Base-by-base conservation (phyloP, 2,113 vertebrate species). In the Gallinago media region DNA sequence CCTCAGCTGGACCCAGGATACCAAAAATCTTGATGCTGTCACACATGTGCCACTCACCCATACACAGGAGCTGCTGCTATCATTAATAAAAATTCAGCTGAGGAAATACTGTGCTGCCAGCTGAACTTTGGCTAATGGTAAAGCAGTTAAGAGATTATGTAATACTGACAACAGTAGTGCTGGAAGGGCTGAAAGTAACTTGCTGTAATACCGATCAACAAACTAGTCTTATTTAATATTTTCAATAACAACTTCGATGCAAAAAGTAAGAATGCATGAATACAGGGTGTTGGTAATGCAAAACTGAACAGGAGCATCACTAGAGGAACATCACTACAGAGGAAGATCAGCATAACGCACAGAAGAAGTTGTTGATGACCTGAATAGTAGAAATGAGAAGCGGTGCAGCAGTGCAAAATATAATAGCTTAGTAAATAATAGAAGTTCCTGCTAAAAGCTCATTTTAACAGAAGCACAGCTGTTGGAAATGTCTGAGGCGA, bases 311-410 rank as follows among this genome's bases (percentile, higher is more conserved):
- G 46, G 21, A 79, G 12, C 40, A 73, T 46, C 21, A 3, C 18
- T 79, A 62, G 54, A 85, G 34, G 50, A 82, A 47, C 26, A 4
- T 20, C 0, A 1, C 36, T 38, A 9, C 23, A 62, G 54, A 85
- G 34, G 50, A 82, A 47, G 29, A 4, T 20, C 0, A 1, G 38
- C 1, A 0, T 63, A 65, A 72, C 38, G 23, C 19, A 16, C 2
- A 12, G 20, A 89, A 12, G 20, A 89, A 31, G 7, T 21, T 89
- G 92, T 56, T 68, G 13, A n/a, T 56, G 23, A 66, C 16, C 17
- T 49, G 21, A 79, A 13, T 59, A 71, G 49, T 2, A 70, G 23
- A 36, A 89, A 62, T 1, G 4, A 77, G 21, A n/a, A 92, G 4
- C 26, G 32, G 31, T n/a, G 10, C 31, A 46, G 11, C 44, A 40